phyloP scores from a whole-genome alignment of 1,140 invertebrate species.

The Notospermus geniculatus region DNA sequence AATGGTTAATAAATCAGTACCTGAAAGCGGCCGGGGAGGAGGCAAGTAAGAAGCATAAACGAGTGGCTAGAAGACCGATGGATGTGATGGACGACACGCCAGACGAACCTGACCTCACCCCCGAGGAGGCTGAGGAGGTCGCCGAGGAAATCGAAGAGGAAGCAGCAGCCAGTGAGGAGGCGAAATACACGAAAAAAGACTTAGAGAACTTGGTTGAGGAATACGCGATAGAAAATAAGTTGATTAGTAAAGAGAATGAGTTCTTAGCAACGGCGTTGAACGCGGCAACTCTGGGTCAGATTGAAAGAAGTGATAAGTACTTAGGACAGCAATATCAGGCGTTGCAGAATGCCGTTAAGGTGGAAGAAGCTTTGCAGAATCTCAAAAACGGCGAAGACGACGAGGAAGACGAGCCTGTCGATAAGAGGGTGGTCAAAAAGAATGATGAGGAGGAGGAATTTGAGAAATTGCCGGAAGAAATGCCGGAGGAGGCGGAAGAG shows the following conservation, averaged over 20 bases:
- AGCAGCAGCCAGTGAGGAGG: background rate
- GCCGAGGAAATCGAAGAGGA: background rate
- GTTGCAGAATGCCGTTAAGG: background rate
- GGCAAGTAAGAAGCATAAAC: too few relatives aligned
- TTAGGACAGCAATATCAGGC: background rate
- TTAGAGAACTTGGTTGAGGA: background rate
- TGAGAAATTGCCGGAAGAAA: too few relatives aligned
- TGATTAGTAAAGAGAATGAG: constrained; percentile 7
- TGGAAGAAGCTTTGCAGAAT: constrained; percentile 8
- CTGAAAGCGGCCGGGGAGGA: too few relatives aligned
- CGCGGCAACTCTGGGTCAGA: constrained; percentile 5
- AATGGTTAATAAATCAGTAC: too few relatives aligned
- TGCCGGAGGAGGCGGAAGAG: too few relatives aligned
- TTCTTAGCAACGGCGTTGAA: constrained; percentile 4
- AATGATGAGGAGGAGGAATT: too few relatives aligned
- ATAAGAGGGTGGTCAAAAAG: too few relatives aligned
- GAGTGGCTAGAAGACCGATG: too few relatives aligned
- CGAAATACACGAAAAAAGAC: constrained; percentile 1
- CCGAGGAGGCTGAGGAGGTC: background rate
- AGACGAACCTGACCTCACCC: background rate
- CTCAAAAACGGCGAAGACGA: background rate
- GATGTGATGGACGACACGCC: background rate
- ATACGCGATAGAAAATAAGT: constrained; percentile 5
- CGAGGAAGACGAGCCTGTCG: background rate
- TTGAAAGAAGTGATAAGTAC: background rate